Base-by-base conservation (phyloP, 2,797 vertebrate species). In the Uromys caudimaculatus region DNA sequence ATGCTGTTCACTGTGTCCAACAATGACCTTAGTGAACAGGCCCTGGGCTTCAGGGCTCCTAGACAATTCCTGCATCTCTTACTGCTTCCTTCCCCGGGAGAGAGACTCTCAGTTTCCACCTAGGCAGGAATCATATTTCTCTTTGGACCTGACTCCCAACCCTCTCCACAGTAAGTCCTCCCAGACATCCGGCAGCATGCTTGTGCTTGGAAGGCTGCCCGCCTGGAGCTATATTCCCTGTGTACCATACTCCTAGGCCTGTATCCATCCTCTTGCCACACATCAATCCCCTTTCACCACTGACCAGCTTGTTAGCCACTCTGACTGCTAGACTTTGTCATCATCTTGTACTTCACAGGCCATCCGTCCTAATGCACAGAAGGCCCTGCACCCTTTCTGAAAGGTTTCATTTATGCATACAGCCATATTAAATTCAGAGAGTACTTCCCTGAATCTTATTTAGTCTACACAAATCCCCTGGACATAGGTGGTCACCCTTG, bases 191-290 rank as follows among this genome's bases (percentile, higher is more conserved):
- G 83, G 89, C 21, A 2, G 3, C 81, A 29, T 0, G 0, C 38
- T 81, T 35, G 11, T 24, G 9, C 32, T 3, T 52, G 83, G 78
- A 95, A 77, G 76, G 24, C 85, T 19, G 54, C 88, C 79, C 50
- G 60, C 62, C 94, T 56, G 52, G 76, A 73, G 50, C 76, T 90
- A 56, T 85, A 3, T 77, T 95, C 93, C 95, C 76, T 79, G 32
- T 5, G 47, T 73, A 2, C 79, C 60, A 29, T 64, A 44, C 77
- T 77, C 62, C 88, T 54, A 23, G 35, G 64, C 35, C 76, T 56
- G 12, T 41, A 47, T 79, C 88, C 81, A 91, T 71, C 52, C 32
- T 94, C 87, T 56, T 83, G 6, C 92, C 56, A 95, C 69, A 60
- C 50, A 78, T 89, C 50, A 73, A 87, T 84, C 47, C 14, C 58